Evolutionary conservation across 2,113 vertebrate species (phyloP).

Genomic region (Engystomops pustulosus): DNA sequence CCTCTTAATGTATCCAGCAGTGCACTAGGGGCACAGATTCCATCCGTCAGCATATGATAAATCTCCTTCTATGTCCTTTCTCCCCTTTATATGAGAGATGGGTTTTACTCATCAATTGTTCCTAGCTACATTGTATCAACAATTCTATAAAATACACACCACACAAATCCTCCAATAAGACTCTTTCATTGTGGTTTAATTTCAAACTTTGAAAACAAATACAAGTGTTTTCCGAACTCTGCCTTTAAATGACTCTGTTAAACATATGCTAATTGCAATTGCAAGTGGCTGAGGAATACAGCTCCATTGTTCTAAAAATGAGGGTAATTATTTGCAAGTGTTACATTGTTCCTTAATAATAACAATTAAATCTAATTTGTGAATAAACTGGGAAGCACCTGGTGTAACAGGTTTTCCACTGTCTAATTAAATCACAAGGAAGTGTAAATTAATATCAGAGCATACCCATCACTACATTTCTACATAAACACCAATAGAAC

Average conservation of each 20-base stretch:
- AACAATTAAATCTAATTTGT: conserved; percentile 58
- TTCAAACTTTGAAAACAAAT: conserved; percentile 36
- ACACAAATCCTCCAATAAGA: background rate
- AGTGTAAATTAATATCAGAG: conserved; percentile 50
- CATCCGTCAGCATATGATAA: no score
- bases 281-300: conserved; percentile 46
- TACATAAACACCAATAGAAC: conserved; percentile 21
- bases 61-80: no score
- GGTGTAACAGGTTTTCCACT: conserved; percentile 55
- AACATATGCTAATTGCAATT: conserved; percentile 55
- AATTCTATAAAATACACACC: background rate
- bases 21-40: no score
- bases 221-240: conserved; percentile 35
- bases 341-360: conserved; percentile 59
- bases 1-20: no score
- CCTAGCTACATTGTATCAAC: no score
- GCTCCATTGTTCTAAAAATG: conserved; percentile 56
- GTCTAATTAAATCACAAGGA: conserved; percentile 55
- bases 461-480: conserved; percentile 21
- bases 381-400: conserved; percentile 57
- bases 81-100: no score
- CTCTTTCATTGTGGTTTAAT: background rate
- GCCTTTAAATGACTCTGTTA: conserved; percentile 45
- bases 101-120: no score
- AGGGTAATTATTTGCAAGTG: conserved; percentile 60